Base-by-base conservation (phyloP, 2,888 invertebrate genomes). In the Drosophila mimica region DNA sequence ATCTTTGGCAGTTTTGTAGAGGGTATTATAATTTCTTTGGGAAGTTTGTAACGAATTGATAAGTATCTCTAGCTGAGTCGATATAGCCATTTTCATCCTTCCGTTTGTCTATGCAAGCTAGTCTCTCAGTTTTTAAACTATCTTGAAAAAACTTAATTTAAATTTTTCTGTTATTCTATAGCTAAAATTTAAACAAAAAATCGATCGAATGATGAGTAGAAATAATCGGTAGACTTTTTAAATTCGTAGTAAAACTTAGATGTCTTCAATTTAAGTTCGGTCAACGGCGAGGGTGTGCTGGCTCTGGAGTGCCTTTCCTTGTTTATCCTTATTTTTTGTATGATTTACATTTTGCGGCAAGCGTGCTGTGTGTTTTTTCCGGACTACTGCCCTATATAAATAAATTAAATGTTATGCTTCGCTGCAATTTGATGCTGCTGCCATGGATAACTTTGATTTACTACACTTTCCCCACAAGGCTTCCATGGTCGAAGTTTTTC, bases 351-450 rank as follows among this genome's bases (percentile, higher is more conserved):
- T 20, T 40, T 60, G 46, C n/a, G 31, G 30, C 49, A 40, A 40
- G 40, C 2, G 40, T n/a, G 5, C 9, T 34, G 36, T 30, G 54
- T 30, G 30, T 20, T 13, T 15, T 20, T 63, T 64, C 36, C 59
- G 51, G 57, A 59, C 25, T 49, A 9, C 11, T 51, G 30, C 28
- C 36, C 9, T 33, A 31, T 49, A 40, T 9, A 49, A 65, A 76
- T 62, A 69, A 74, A 76, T 79, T 52, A 51, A 30, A 36, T 54
- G 61, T 65, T 46, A 51, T 69, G 70, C 74, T 53, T 51, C 36
- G 34, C n/a, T 62, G 46, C 76, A 60, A 49, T 66, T 63, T 63
- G 34, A 9, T 15, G 11, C 49, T 20, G 34, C 17, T 59, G 53
- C 38, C 49, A 43, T n/a, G n/a, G 30, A 36, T 56, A 33, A 60